Evolutionary conservation across 64 coral and sea anemone genomes (phyloP).

Genomic region (Actinia equina): DNA sequence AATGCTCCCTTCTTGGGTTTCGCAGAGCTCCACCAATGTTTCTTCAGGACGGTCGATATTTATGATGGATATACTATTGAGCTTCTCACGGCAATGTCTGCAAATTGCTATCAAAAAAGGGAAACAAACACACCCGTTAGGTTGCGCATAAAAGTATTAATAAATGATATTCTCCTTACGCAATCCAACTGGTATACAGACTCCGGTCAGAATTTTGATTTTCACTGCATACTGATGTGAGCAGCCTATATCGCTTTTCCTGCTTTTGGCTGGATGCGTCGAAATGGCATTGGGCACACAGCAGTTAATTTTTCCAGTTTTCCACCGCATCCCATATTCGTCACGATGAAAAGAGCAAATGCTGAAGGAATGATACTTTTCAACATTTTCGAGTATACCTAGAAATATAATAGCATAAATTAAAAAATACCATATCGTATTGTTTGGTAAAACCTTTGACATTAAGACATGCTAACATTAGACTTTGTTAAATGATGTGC

Average conservation of each 20-base stretch:
- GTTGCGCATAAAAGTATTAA: background rate
- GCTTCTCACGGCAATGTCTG: no score
- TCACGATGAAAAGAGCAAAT: background rate
- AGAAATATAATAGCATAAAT: background rate
- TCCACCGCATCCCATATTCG: background rate
- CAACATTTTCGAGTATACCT: background rate
- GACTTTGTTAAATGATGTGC: no score
- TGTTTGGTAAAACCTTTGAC: background rate
- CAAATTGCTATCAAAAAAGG: no score
- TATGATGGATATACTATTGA: no score
- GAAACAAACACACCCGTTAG: no score
- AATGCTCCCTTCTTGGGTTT: no score
- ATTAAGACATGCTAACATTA: no score
- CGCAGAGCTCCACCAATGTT: no score
- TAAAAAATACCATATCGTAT: no score
- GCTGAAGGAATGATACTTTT: background rate
- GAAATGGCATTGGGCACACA: background rate
- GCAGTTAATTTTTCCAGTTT: background rate
- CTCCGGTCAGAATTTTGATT: background rate
- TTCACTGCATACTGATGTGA: background rate
- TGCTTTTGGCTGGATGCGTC: background rate
- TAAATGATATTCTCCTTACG: background rate
- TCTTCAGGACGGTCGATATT: no score
- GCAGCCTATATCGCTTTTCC: background rate
- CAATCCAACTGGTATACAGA: background rate